Conservation (phyloP, 2,797 vertebrate species). For the Brachyrhaphis roseni region DNA sequence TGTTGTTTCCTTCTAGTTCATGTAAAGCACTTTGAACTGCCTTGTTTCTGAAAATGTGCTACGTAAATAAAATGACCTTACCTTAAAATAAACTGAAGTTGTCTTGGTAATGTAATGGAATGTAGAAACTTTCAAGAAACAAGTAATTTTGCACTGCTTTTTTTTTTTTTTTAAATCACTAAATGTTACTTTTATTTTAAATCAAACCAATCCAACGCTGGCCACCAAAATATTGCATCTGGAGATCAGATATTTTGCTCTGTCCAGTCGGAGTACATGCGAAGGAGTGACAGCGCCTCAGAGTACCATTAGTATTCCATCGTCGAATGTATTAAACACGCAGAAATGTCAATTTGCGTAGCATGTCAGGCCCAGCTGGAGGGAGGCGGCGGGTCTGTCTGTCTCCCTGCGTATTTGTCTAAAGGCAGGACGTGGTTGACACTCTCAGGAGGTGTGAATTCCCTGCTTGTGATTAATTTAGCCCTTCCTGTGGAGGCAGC, state of each 20-base stretch:
- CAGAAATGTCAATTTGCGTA: conserved; percentile 69
- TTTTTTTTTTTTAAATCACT: neutral
- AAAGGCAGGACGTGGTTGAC: conserved; percentile 64
- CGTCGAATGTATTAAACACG: conserved; percentile 53
- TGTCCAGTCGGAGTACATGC: conserved; percentile 52
- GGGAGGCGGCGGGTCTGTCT: conserved; percentile 48
- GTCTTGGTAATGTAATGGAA: neutral
- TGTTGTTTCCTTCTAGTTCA: no score
- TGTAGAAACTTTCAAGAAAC: neutral
- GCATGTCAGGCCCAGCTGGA: conserved; percentile 53
- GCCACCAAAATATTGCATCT: conserved; percentile 51
- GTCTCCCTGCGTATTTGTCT: conserved; percentile 62
- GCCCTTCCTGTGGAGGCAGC: conserved; percentile 52
- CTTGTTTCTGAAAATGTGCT: no score
- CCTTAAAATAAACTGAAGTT: neutral
- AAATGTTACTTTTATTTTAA: neutral
- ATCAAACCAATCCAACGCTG: neutral
- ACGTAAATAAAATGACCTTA: no score
- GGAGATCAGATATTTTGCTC: conserved; percentile 48
- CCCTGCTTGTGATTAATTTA: conserved; percentile 66
- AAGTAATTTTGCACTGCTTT: neutral
- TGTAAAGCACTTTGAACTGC: no score
- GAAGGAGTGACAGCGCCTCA: conserved; percentile 33
- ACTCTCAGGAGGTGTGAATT: conserved; percentile 72
- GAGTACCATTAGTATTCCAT: conserved; percentile 66